phyloP scores from a whole-genome alignment of 2,113 vertebrate species.

The Colius striatus region DNA sequence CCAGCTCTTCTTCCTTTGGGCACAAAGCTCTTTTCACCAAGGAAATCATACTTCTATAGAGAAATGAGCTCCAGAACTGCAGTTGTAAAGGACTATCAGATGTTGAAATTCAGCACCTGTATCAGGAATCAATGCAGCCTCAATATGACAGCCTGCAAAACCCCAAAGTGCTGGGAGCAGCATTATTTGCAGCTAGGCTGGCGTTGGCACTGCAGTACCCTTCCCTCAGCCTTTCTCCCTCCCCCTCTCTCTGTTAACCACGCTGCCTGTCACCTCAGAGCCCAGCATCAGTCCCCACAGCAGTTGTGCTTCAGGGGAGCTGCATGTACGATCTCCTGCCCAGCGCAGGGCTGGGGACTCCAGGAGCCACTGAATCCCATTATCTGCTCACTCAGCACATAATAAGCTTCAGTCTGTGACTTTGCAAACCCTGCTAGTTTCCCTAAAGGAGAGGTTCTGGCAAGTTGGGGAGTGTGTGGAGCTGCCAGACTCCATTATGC shows the following conservation, averaged over 20 bases:
- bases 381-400: background rate
- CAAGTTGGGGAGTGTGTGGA: accelerated
- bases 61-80: background rate
- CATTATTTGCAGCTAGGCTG: background rate
- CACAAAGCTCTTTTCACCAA: background rate
- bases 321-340: accelerated
- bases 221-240: background rate
- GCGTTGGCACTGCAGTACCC: accelerated
- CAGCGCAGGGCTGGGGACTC: background rate
- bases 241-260: background rate
- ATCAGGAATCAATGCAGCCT: background rate
- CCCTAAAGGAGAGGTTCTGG: background rate
- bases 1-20: background rate
- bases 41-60: background rate
- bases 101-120: background rate
- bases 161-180: background rate
- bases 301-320: background rate
- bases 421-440: background rate
- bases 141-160: background rate
- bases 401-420: background rate
- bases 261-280: background rate
- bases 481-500: accelerated
- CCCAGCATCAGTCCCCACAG: background rate
- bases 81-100: background rate
- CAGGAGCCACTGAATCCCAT: background rate